Evolutionary conservation across 2,888 invertebrate genomes (phyloP).

Genomic region (Lamellibrachia columna): DNA sequence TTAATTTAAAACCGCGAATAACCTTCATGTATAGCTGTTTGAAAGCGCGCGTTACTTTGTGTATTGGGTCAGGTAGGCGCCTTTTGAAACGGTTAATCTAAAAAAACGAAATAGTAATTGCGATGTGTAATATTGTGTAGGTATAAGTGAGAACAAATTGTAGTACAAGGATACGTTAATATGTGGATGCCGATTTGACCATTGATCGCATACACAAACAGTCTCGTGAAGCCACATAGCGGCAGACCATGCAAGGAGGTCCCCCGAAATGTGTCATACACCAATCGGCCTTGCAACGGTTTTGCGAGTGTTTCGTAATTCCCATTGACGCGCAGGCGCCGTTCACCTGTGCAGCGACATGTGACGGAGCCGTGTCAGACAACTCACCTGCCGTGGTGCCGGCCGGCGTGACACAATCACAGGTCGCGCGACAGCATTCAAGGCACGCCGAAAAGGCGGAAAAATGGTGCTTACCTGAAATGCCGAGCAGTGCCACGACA

Average conservation of each 20-base stretch:
- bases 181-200: neutral
- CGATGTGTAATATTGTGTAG: neutral
- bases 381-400: neutral
- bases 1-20: neutral
- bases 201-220: neutral
- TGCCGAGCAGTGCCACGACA: neutral
- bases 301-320: neutral
- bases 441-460: neutral
- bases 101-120: neutral
- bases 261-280: neutral
- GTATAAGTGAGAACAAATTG: neutral
- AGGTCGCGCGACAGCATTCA: neutral
- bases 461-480: neutral
- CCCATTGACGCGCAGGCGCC: neutral
- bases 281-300: neutral
- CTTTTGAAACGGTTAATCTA: neutral
- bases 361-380: neutral
- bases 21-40: neutral
- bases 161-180: neutral
- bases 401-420: neutral
- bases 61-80: neutral
- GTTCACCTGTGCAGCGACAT: neutral
- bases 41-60: neutral
- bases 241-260: no score
- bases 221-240: neutral